These are phyloP conservation scores for Todus mexicanus DNA, from an alignment of 2,797 vertebrate species.

Conservation along the genomic window DNA sequence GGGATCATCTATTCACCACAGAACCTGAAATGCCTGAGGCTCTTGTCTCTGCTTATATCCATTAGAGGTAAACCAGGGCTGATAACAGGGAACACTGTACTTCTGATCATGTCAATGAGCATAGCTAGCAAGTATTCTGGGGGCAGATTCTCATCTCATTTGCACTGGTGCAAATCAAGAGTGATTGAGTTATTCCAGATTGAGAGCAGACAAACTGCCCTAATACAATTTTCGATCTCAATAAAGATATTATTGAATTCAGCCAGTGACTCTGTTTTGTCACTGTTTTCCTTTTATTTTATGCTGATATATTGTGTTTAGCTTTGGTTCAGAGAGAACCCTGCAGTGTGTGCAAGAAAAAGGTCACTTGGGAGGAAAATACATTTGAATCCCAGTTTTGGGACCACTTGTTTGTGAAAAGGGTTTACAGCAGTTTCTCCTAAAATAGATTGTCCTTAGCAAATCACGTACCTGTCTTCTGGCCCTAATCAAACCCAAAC, in stretches of 20 bases:
- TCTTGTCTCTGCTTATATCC: slow-evolving; percentile 61
- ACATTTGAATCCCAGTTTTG: neutral
- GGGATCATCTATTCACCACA: slow-evolving; percentile 1
- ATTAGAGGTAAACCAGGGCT: slow-evolving; percentile 58
- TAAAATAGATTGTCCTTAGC: neutral
- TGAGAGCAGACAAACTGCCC: neutral
- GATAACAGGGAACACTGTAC: slow-evolving; percentile 48
- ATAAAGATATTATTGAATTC: slow-evolving; percentile 32
- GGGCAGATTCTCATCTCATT: slow-evolving; percentile 53
- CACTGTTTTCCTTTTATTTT: slow-evolving; percentile 37
- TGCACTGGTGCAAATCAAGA: slow-evolving; percentile 59
- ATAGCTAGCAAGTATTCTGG: slow-evolving; percentile 42
- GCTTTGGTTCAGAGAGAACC: neutral
- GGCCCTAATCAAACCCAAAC: neutral
- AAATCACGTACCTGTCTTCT: neutral
- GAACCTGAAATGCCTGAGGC: slow-evolving; percentile 43
- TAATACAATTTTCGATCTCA: slow-evolving; percentile 52
- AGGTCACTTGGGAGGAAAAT: neutral
- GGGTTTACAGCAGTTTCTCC: neutral
- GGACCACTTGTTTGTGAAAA: neutral
- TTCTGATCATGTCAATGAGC: slow-evolving; percentile 56
- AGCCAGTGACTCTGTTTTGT: slow-evolving; percentile 22
- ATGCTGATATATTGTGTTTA: neutral
- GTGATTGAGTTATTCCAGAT: slow-evolving; percentile 47
- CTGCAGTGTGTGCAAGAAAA: neutral